A percentile compares a stretch with the other conserved stretches of the same genome.
These are phyloP conservation scores for Lontra canadensis DNA, from an alignment of 2,113 vertebrate genomes.

Conservation along the genomic window DNA sequence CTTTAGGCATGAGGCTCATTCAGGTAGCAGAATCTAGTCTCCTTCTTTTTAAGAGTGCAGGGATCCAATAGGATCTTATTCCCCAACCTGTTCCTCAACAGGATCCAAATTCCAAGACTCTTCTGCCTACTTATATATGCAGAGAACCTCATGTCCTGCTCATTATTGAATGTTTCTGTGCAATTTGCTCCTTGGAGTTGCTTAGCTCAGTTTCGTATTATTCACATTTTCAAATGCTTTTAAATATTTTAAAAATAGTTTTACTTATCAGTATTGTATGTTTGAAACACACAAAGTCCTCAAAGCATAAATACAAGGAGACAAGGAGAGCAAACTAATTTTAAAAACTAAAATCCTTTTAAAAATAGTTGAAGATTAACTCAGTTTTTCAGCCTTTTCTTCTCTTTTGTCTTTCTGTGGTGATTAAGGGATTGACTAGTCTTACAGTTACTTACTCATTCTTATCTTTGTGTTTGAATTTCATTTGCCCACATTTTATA, in stretches of 20 bases:
- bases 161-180: not conserved
- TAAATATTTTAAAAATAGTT: constrained; percentile 11
- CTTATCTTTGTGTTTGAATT: constrained; percentile 9
- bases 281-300: constrained; percentile 17
- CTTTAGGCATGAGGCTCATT: not conserved
- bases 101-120: not conserved
- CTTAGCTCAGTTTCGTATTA: not conserved
- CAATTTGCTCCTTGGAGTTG: not conserved
- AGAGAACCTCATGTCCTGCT: not conserved
- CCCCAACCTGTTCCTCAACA: not conserved
- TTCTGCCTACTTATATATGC: not conserved
- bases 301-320: not conserved
- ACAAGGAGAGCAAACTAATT: not conserved
- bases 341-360: not conserved
- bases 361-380: not conserved
- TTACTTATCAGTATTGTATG: not conserved
- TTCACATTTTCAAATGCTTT: not conserved
- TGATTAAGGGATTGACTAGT: not conserved
- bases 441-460: not conserved
- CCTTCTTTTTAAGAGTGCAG: not conserved
- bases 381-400: not conserved
- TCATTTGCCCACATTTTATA: not conserved
- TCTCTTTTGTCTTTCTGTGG: constrained; percentile 4
- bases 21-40: not conserved
- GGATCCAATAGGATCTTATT: too few species aligned